Evolutionary conservation across 2,113 vertebrate species (phyloP), one percentile per base, ranked within the genome.

Genomic region (Callaeas wilsoni): DNA sequence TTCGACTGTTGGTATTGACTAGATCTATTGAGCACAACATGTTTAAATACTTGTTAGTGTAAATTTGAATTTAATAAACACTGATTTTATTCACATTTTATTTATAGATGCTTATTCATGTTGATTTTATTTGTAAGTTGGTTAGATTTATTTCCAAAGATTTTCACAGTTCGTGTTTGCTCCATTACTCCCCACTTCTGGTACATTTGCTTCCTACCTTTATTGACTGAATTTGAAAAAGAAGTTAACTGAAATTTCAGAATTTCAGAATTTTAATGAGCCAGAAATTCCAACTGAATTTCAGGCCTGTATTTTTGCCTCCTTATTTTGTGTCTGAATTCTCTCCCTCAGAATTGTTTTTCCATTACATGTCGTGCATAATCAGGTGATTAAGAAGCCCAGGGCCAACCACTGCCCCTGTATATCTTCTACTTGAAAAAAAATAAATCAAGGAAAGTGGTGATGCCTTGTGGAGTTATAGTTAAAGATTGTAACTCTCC

Each of bases 391-490:
- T 68, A 64, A 82, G 41, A 89, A 85, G 7, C 12, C 23, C 7
- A n/a, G 7, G 39, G 10, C 4, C 29, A 94, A 37, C 9, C 7
- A 57, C 12, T 74, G 8, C 6, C 60, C 9, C 8, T 49, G 32
- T 27, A 44, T 6, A 27, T 39, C 8, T 62, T 62, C 16, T 74
- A 29, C 12, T 29, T 47, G 29, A 22, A 55, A 41, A 65, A 62
- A 87, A 70, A 68, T 50, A 35, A 77, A 42, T 13, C 18, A 25
- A 55, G 12, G 1, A 16, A 59, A 27, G 4, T 23, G 6, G 10
- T 59, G 63, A 53, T 2, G 0, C 10, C 9, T n/a, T 37, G 1
- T 23, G 7, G 3, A 10, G 1, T 4, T 89, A 4, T 29, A 87
- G 8, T 56, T n/a, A 84, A 41, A 67, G 3, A n/a, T 8, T n/a